Evolutionary conservation across 2,797 vertebrate genomes (phyloP), one percentile per base, ranked within the genome.

Genomic region (Odontamblyopus lacepedii): DNA sequence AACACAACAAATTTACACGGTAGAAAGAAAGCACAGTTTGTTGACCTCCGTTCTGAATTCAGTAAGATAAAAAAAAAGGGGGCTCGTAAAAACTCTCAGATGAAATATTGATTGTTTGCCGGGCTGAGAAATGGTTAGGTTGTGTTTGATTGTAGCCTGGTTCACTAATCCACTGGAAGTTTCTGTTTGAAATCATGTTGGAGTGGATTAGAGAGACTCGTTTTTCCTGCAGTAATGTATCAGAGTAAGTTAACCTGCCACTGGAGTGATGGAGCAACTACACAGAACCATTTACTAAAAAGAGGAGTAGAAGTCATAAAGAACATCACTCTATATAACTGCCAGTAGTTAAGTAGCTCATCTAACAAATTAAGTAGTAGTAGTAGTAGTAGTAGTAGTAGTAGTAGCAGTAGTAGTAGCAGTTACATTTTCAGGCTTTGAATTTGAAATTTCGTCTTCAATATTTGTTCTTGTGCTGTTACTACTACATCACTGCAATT

Each of bases 61-160:
- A 74, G 71, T 62, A 26, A 57, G 55, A 61, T 80, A 50, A 62
- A 26, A 27, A 63, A 63, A 63, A 67, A 12, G 83, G 78, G 78
- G 75, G 69, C 74, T 65, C 71, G 56, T 67, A 76, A 83, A 83
- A 81, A 70, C 55, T 73, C 77, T 85, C 73, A 77, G 68, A 86
- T 85, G 71, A 87, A 82, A 82, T 77, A 84, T 78, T 81, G 74
- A 81, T 88, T 75, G 68, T 79, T 83, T 73, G 50, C 72, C 32
- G 30, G 71, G 65, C 26, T 30, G 67, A 79, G 44, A 73, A 76
- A 76, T 76, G 80, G 69, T 78, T 78, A 77, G 76, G 73, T 62
- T 23, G 53, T 63, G 63, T 84, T 80, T 80, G 66, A 55, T 70
- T 80, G 68, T 67, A 66, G 60, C 63, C 51, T 60, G 5, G 19